Base-by-base conservation (phyloP, 2,888 invertebrate genomes). In the Cheilosia urbana region DNA sequence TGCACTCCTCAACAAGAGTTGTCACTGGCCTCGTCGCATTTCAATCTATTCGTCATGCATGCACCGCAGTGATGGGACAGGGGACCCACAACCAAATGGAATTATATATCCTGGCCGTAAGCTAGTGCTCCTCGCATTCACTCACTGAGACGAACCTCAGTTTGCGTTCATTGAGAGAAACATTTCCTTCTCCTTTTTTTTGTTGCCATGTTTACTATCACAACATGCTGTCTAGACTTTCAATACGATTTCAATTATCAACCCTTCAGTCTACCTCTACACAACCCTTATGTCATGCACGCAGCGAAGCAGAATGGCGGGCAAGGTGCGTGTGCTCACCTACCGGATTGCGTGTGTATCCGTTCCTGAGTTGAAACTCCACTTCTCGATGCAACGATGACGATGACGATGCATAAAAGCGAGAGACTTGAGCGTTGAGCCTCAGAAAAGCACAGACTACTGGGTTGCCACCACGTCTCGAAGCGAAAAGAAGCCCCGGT, bases 191-290 rank as follows among this genome's bases (percentile, higher is more conserved):
- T 9, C 34, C 40, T 57, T 80, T 57, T 30, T 60, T 53, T 19
- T n/a, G n/a, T 45, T n/a, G 4, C 13, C 13, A 37, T 71, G 13
- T 66, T 76, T 53, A 73, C 71, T 81, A 72, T 76, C 76, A 76
- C 81, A 72, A 81, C 77, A 60, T 4, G 63, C 47, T 51, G 85
- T 85, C 85, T 85, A 85, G 85, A 85, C 85, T 72, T 71, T 24
- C 62, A 72, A 71, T 75, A 60, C 34, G 69, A 79, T 79, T 84
- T 51, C 79, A 84, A 84, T 82, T 79, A 79, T 69, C 68, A 84
- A 69, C 84, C 84, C 84, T 65, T 57, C 57, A 47, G 53, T 47
- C 76, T 60, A 17, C 40, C 30, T 30, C 76, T 60, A 17, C 49
- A 51, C 66, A 71, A 57, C 85, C 81, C 81, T 80, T 40, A 60